These are phyloP conservation scores for Athene noctua DNA, from an alignment of 2,113 vertebrate genomes.

Conservation along the genomic window DNA sequence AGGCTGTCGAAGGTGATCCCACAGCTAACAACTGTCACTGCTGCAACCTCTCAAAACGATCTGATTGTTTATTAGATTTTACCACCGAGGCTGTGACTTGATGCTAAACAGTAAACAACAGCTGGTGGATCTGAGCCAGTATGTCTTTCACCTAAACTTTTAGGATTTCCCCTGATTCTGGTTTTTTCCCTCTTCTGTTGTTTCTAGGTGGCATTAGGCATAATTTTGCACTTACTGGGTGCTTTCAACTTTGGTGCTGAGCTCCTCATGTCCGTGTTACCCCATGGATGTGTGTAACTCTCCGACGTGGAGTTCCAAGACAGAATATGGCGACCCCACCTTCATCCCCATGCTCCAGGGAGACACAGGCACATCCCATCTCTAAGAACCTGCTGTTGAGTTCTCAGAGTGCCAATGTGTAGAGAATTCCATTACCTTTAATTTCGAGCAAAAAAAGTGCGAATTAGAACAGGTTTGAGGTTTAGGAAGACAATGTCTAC, in stretches of 20 bases:
- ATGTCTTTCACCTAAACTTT: neutral
- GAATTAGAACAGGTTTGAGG: neutral
- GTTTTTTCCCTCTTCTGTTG: neutral
- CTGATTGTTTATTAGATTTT: neutral
- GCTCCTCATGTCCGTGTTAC: accelerated
- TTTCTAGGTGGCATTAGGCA: neutral
- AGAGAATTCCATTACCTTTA: neutral
- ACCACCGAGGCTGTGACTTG: neutral
- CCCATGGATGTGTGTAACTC: accelerated
- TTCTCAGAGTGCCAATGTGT: neutral
- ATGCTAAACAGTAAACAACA: neutral
- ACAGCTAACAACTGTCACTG: neutral
- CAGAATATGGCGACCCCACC: no score
- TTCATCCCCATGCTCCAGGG: neutral
- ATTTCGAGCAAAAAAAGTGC: neutral
- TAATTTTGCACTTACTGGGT: neutral
- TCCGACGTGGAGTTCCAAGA: neutral
- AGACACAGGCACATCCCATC: neutral
- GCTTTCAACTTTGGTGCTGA: neutral
- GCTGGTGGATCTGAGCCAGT: neutral
- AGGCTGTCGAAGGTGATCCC: neutral
- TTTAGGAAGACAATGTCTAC: neutral
- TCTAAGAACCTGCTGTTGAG: neutral
- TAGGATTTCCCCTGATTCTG: neutral
- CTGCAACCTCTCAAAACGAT: neutral